Base-by-base conservation (phyloP, 2,888 invertebrate genomes). In the Synergus gifuensis region DNA sequence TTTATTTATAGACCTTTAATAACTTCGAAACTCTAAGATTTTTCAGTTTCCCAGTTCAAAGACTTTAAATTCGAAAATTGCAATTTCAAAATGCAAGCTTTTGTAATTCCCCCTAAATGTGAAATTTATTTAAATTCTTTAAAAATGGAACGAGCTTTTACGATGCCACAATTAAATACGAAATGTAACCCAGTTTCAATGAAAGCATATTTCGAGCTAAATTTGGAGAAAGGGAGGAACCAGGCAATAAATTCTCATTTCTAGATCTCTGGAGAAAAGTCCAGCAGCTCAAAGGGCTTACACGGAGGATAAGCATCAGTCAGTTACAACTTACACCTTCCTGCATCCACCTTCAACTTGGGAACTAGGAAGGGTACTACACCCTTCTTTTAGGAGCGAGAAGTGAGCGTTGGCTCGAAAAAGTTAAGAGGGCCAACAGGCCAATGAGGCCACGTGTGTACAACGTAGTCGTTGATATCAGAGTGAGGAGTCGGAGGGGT, bases 381-480 rank as follows among this genome's bases (percentile, higher is more conserved):
- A 49, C 69, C 69, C 73, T 73, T 54, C 36, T 73, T 69, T 46
- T 73, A n/a, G 36, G 36, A 73, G 36, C 49, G 36, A 49, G n/a
- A 54, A 36, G 73, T 76, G 62, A 40, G 42, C 28, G 14, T 60
- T 49, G 49, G 73, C 16, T 73, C 73, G 49, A 82, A 80, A 79
- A 80, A 76, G 82, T 82, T 81, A 81, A 79, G 77, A 69, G 62
- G 77, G 78, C 63, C 60, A 78, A 58, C 64, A 64, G 18, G 54
- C 69, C 81, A 73, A 62, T 78, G 18, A 78, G 79, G 81, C 76
- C 49, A 80, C 54, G 28, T 64, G 49, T 64, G 46, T 77, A 77
- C 49, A 73, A 36, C 62, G 76, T 77, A 79, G 81, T 80, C 83
- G 85, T 73, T 85, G 85, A 88, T 87, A 88, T 87, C 82, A 83